Conservation (phyloP, 2,888 invertebrate genomes). For the Ochropleura leucogaster region DNA sequence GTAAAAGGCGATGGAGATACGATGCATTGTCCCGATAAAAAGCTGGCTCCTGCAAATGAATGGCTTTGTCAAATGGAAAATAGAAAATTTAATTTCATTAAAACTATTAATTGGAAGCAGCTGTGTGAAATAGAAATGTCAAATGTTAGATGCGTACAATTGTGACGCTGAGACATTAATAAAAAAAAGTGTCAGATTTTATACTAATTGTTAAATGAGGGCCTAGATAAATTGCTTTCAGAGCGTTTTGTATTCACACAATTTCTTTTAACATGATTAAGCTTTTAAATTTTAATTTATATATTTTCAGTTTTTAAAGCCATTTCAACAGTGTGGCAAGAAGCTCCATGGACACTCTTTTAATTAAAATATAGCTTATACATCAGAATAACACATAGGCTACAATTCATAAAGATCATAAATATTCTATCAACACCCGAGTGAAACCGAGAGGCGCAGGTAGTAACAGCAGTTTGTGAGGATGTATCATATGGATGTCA, state of each 20-base stretch:
- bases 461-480: too few species aligned
- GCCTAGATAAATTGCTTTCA: neutral
- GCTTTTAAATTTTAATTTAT: neutral
- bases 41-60: slow-evolving; percentile 21
- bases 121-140: neutral
- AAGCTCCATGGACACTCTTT: too few species aligned
- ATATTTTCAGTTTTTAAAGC: too few species aligned
- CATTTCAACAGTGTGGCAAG: too few species aligned
- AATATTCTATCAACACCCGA: too few species aligned
- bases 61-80: slow-evolving; percentile 35
- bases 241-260: neutral
- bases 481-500: too few species aligned
- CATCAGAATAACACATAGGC: too few species aligned
- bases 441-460: too few species aligned
- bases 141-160: neutral
- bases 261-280: neutral
- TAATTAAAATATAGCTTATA: too few species aligned
- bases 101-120: slow-evolving; percentile 9
- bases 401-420: too few species aligned
- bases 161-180: neutral
- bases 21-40: slow-evolving; percentile 60
- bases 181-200: neutral
- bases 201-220: neutral
- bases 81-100: slow-evolving; percentile 22
- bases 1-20: slow-evolving; percentile 41